phyloP scores from a whole-genome alignment of 2,797 vertebrate species.

The Peromyscus aztecus region DNA sequence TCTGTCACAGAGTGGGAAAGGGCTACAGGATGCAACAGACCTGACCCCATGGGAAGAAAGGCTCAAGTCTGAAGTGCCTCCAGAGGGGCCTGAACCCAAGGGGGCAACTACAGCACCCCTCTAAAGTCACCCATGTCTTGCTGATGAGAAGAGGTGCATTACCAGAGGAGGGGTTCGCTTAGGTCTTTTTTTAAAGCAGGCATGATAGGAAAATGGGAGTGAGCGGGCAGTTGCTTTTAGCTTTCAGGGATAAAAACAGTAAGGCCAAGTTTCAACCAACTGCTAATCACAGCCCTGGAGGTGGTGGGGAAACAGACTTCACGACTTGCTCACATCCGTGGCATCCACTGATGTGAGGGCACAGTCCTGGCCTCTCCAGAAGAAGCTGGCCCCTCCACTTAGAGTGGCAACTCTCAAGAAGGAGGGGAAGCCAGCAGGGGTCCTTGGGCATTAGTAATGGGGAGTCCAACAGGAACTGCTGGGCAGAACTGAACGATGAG shows the following conservation, averaged over 20 bases:
- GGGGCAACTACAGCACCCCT: neutral
- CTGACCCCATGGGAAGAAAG: neutral
- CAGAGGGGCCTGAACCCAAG: neutral
- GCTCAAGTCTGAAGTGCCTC: neutral
- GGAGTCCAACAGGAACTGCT: neutral
- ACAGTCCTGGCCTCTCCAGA: neutral
- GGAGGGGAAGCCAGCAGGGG: neutral
- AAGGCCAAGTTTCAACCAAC: neutral
- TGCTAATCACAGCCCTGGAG: neutral
- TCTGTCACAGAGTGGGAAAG: neutral
- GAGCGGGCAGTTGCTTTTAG: neutral
- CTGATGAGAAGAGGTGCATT: neutral
- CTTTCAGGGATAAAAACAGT: constrained; percentile 34
- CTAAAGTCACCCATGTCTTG: neutral
- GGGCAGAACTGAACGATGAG: neutral
- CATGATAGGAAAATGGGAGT: neutral
- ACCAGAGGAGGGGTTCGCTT: neutral
- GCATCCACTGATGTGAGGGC: neutral
- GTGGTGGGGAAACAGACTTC: neutral
- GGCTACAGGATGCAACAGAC: neutral
- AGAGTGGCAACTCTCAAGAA: neutral
- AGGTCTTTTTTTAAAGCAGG: neutral
- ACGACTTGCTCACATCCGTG: neutral
- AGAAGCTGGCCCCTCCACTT: neutral
- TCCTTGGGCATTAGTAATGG: neutral